These are phyloP conservation scores for Lasiurus borealis DNA, from an alignment of 2,113 vertebrate species.

Conservation along the genomic window DNA sequence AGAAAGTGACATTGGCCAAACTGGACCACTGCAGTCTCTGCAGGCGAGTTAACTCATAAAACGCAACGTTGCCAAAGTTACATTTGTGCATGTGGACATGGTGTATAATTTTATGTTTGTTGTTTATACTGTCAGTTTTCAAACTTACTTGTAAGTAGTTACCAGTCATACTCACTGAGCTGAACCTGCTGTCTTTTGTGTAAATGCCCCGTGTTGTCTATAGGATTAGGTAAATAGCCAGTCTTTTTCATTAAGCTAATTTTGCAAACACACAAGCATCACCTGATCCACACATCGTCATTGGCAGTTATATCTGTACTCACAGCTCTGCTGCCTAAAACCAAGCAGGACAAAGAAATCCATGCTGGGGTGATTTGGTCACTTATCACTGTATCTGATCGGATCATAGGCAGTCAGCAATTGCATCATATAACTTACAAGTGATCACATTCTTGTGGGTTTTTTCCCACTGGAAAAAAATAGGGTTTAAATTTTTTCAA, in stretches of 20 bases:
- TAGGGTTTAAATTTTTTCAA: neutral
- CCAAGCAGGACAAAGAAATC: neutral
- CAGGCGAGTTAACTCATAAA: conserved; percentile 34
- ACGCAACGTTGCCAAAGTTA: neutral
- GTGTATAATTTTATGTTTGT: conserved; percentile 22
- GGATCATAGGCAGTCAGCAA: neutral
- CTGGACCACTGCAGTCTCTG: conserved; percentile 17
- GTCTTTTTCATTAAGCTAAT: conserved; percentile 13
- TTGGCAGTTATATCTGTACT: neutral
- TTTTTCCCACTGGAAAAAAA: conserved; percentile 16
- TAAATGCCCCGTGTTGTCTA: neutral
- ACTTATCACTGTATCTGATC: neutral
- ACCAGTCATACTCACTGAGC: neutral
- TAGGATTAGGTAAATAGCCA: conserved; percentile 17
- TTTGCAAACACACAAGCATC: neutral
- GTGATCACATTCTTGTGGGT: neutral
- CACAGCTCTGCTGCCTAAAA: neutral
- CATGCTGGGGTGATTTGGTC: neutral
- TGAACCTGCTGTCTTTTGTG: neutral
- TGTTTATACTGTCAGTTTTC: neutral
- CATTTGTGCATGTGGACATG: neutral
- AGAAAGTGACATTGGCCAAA: conserved; percentile 38
- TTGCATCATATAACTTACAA: neutral
- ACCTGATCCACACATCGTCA: neutral
- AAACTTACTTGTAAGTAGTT: conserved; percentile 8